Conservation (phyloP, 2,113 vertebrate genomes). For the Percina caprodes region DNA sequence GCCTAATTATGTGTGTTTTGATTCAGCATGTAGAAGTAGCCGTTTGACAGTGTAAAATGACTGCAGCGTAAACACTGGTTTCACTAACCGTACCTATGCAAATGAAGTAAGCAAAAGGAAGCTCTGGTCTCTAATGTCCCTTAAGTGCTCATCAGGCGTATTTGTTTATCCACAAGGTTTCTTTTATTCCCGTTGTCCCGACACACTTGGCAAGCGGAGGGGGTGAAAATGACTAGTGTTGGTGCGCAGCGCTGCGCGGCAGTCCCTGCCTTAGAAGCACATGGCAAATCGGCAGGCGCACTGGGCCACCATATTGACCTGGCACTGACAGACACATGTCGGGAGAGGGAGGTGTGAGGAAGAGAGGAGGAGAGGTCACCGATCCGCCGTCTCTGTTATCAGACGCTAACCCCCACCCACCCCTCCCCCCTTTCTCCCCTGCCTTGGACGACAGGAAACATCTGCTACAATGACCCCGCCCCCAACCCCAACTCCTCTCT, state of each 20-base stretch:
- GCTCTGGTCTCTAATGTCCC: constrained; percentile 1
- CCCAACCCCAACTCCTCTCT: constrained; percentile 11
- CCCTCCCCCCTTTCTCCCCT: background rate
- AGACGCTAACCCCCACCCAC: constrained; percentile 17
- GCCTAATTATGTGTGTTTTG: background rate
- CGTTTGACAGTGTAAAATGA: constrained; percentile 27
- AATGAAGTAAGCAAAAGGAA: constrained; percentile 2
- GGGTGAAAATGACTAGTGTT: constrained; percentile 44
- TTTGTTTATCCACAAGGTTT: constrained; percentile 58
- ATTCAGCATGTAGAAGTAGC: background rate
- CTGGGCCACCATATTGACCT: constrained; percentile 77
- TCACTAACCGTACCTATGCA: background rate
- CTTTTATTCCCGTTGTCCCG: constrained; percentile 54
- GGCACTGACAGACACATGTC: constrained; percentile 80
- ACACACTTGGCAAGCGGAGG: constrained; percentile 70
- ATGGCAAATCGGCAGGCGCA: constrained; percentile 70
- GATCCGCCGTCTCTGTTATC: constrained; percentile 54
- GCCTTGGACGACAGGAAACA: constrained; percentile 57
- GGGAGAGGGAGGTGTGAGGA: constrained; percentile 64
- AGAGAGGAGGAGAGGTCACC: constrained; percentile 64
- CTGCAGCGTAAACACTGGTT: constrained; percentile 3
- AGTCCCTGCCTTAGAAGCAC: constrained; percentile 73
- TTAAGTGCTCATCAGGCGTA: constrained; percentile 40
- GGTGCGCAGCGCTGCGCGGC: constrained; percentile 35
- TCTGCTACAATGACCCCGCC: constrained; percentile 59